Conservation (phyloP, 2,113 vertebrate genomes). For the Malurus melanocephalus region DNA sequence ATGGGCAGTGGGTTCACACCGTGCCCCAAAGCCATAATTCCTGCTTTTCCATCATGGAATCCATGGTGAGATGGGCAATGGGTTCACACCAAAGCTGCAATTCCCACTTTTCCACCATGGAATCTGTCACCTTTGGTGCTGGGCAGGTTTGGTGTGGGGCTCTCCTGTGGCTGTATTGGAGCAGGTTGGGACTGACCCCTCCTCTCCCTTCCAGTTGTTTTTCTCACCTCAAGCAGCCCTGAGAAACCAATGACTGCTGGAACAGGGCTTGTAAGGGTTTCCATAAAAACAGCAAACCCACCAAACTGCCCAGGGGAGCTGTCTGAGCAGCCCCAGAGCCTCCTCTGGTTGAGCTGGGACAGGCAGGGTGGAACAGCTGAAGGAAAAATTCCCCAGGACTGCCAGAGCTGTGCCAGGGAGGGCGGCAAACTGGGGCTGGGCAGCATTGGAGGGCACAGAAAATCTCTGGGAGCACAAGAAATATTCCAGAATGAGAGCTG, state of each 20-base stretch:
- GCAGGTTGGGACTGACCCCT: not conserved
- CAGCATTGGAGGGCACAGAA: not conserved
- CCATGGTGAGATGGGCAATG: not conserved
- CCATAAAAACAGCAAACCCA: not conserved
- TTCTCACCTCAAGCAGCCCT: not conserved
- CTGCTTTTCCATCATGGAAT: not conserved
- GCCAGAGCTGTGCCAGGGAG: not conserved
- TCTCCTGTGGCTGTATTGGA: not conserved
- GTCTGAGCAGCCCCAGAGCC: not conserved
- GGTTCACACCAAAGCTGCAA: not conserved
- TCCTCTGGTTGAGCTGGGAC: not conserved
- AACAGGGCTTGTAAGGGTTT: not conserved
- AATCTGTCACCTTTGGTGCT: not conserved
- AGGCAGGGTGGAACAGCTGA: rapidly evolving
- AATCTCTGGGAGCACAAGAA: not conserved
- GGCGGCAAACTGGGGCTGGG: not conserved
- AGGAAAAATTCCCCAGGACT: not conserved
- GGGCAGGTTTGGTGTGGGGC: not conserved
- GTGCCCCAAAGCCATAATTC: not conserved
- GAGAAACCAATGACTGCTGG: not conserved
- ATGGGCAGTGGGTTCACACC: not conserved
- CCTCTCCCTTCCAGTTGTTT: not conserved
- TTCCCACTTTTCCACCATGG: not conserved
- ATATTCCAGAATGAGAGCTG: not conserved
- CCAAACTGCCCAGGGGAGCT: rapidly evolving